Evolutionary conservation across 2,113 vertebrate genomes (phyloP).

Genomic region (Rhombomys opimus): DNA sequence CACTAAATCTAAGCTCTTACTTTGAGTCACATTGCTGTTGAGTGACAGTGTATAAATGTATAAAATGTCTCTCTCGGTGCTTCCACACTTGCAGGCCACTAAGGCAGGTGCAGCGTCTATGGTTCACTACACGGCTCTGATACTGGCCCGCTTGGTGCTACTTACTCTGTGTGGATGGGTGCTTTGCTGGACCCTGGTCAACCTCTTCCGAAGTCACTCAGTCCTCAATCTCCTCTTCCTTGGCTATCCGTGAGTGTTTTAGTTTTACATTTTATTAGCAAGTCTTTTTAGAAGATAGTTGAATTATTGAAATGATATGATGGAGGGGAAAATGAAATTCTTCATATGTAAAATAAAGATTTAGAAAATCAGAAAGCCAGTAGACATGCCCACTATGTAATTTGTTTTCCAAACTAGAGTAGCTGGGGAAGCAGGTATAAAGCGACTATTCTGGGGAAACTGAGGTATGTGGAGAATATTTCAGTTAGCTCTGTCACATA

Average conservation of each 20-base stretch:
- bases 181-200: constrained; percentile 97
- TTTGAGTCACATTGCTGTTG: constrained; percentile 38
- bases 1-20: constrained; percentile 28
- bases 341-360: constrained; percentile 46
- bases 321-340: constrained; percentile 3
- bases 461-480: neutral
- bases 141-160: constrained; percentile 92
- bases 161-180: constrained; percentile 98
- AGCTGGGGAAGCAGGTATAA: neutral
- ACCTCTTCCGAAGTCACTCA: constrained; percentile 96
- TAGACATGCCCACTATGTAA: neutral
- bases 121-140: constrained; percentile 91
- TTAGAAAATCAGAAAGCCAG: constrained; percentile 16
- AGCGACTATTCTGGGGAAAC: neutral
- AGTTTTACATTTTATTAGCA: constrained; percentile 59
- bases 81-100: constrained; percentile 89
- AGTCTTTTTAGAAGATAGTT: constrained; percentile 49
- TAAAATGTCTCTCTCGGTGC: constrained; percentile 66
- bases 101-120: constrained; percentile 92
- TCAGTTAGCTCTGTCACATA: constrained; percentile 36
- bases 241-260: constrained; percentile 97
- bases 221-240: constrained; percentile 99
- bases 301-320: neutral
- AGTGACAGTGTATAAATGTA: neutral
- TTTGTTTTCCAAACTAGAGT: constrained; percentile 26